These are phyloP conservation scores for Mythimna vitellina DNA, from an alignment of 2,888 invertebrate genomes.

Conservation along the genomic window DNA sequence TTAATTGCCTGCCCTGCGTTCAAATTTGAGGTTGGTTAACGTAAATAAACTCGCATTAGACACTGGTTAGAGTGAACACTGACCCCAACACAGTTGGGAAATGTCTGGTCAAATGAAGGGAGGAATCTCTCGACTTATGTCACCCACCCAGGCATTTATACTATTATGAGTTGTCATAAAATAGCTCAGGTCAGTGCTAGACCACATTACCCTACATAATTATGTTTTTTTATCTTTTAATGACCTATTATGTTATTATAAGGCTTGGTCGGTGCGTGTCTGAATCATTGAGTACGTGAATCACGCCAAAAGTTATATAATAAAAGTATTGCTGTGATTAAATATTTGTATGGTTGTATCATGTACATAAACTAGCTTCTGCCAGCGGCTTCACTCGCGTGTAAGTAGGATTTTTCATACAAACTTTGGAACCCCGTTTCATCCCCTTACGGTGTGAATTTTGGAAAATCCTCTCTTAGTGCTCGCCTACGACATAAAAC, in stretches of 20 bases:
- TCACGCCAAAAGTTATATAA: constrained; percentile 24
- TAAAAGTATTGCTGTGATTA: background rate
- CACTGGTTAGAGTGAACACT: background rate
- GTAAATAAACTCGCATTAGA: too few species aligned
- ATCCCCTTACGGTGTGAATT: too few species aligned
- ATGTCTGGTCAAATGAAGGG: background rate
- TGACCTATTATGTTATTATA: constrained; percentile 2
- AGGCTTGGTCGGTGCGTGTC: constrained; percentile 29
- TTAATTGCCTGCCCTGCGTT: too few species aligned
- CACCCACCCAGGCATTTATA: background rate
- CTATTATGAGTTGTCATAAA: background rate
- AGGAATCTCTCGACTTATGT: background rate
- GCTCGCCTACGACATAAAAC: too few species aligned
- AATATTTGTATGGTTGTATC: background rate
- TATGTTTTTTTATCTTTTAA: constrained; percentile 31
- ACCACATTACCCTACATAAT: constrained; percentile 11
- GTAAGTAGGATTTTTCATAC: too few species aligned
- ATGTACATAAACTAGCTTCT: too few species aligned
- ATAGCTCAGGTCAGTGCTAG: constrained; percentile 1
- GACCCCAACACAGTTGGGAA: background rate
- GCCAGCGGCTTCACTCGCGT: too few species aligned
- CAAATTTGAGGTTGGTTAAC: too few species aligned
- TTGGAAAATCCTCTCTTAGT: too few species aligned
- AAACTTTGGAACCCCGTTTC: too few species aligned
- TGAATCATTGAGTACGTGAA: constrained; percentile 34